A percentile compares a stretch with the other conserved stretches of the same genome.
These are phyloP conservation scores for Ctenopoma kingsleyae DNA, from an alignment of 2,797 vertebrate species.

Conservation along the genomic window DNA sequence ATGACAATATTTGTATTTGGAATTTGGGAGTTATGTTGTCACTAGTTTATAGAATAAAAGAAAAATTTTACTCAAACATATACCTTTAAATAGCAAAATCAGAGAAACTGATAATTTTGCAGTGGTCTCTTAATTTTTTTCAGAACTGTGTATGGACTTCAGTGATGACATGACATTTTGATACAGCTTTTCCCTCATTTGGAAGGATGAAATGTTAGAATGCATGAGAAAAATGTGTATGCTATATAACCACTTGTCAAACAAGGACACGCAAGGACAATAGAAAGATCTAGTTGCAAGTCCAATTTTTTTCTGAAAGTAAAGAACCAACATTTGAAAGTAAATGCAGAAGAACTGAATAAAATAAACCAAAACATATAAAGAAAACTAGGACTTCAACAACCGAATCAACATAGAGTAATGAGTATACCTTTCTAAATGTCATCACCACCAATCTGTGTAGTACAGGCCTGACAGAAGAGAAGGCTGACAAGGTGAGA, in stretches of 20 bases:
- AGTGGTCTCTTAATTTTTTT: too few species aligned
- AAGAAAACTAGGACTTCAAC: background rate
- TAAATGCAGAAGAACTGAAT: background rate
- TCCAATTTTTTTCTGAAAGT: background rate
- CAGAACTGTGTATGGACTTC: too few species aligned
- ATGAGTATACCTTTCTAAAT: background rate
- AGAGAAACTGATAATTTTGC: too few species aligned
- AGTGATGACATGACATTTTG: too few species aligned
- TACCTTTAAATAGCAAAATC: too few species aligned
- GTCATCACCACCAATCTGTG: constrained; percentile 75
- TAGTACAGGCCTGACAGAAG: constrained; percentile 57
- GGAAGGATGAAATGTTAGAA: too few species aligned
- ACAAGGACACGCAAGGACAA: background rate
- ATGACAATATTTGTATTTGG: too few species aligned
- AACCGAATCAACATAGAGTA: background rate
- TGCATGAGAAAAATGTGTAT: background rate
- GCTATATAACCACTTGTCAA: background rate
- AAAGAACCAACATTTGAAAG: background rate
- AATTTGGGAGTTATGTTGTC: too few species aligned
- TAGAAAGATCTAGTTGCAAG: background rate
- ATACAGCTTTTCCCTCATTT: too few species aligned
- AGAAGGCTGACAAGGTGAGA: constrained; percentile 58
- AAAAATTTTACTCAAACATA: too few species aligned
- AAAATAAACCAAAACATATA: background rate
- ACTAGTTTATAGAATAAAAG: too few species aligned